These are phyloP conservation scores for Hippopotamyrus pictus DNA, from an alignment of 2,797 vertebrate species.

Conservation along the genomic window DNA sequence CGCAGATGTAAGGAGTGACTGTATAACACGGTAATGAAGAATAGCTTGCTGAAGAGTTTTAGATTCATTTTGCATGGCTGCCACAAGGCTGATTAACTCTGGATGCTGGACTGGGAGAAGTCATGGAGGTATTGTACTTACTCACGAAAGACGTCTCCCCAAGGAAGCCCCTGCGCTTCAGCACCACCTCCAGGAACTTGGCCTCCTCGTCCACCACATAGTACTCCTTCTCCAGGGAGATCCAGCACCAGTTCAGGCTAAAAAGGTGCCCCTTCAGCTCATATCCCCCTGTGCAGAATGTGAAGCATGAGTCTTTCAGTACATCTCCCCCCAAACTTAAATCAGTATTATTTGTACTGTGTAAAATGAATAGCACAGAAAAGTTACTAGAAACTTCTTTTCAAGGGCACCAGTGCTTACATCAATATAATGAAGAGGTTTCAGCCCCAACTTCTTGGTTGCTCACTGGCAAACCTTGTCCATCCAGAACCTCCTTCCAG, in stretches of 20 bases:
- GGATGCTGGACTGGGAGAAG: background rate
- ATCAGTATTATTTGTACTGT: background rate
- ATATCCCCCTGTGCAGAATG: slow-evolving; percentile 75
- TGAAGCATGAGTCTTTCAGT: background rate
- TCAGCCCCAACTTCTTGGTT: slow-evolving; percentile 8
- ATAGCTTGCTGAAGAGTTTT: background rate
- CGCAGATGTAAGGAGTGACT: background rate
- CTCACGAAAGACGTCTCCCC: slow-evolving; percentile 93
- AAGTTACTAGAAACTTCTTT: background rate
- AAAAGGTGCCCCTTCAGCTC: slow-evolving; percentile 82
- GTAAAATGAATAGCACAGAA: background rate
- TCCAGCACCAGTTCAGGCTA: slow-evolving; percentile 89
- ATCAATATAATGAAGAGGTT: background rate
- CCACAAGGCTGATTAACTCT: background rate
- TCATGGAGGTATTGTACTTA: slow-evolving; percentile 56
- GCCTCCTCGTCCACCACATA: slow-evolving; percentile 82
- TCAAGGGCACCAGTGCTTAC: background rate
- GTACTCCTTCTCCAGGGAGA: slow-evolving; percentile 82
- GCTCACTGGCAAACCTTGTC: background rate
- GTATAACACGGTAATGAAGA: background rate
- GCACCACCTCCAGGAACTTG: slow-evolving; percentile 78
- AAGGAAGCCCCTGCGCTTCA: slow-evolving; percentile 84
- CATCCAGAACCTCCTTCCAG: background rate
- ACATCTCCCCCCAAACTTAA: too few relatives aligned
- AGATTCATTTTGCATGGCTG: background rate